Evolutionary conservation across 2,888 invertebrate species (phyloP).

Genomic region (Mesorhabditis spiculigera): DNA sequence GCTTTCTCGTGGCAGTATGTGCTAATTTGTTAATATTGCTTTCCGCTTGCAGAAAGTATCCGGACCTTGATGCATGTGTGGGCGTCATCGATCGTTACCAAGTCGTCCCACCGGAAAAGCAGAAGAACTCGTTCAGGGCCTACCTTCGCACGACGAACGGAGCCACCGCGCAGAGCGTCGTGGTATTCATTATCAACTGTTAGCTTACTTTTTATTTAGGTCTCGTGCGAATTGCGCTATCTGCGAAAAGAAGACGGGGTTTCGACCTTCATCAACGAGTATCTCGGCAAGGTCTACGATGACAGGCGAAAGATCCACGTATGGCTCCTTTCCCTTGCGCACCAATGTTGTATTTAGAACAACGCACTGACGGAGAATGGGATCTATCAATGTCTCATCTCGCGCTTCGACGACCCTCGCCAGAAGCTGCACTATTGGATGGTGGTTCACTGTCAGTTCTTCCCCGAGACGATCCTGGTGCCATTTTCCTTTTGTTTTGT

Average conservation of each 20-base stretch:
- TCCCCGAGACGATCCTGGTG: neutral
- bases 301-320: neutral
- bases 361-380: neutral
- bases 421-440: neutral
- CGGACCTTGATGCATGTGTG: neutral
- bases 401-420: neutral
- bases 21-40: neutral
- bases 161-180: too few species aligned
- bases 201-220: neutral
- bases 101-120: neutral
- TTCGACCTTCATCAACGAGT: neutral
- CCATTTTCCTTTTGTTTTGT: neutral
- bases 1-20: neutral
- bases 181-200: too few species aligned
- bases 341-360: neutral
- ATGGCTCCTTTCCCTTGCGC: neutral
- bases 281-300: neutral
- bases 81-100: neutral
- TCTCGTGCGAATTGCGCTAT: constrained; percentile 1
- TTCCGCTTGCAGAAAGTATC: too few species aligned
- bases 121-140: neutral
- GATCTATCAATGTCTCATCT: constrained; percentile 1
- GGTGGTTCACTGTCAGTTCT: neutral
- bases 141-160: neutral
- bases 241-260: neutral